Evolutionary conservation across 2,888 invertebrate genomes (phyloP), one percentile per base, ranked within the genome.

Genomic region (Diadromus collaris): DNA sequence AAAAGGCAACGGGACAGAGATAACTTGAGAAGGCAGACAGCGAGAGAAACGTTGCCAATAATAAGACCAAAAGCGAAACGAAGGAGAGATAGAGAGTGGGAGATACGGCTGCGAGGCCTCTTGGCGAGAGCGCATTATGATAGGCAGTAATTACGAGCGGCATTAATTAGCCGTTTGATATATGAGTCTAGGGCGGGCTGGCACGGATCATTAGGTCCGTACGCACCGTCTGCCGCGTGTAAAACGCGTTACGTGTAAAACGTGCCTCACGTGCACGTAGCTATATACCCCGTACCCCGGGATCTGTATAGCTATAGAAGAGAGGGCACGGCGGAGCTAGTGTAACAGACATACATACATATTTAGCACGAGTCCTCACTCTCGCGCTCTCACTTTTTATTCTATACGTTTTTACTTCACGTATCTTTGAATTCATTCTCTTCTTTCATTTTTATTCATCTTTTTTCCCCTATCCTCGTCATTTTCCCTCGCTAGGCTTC

Each of bases 161-260:
- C 84, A 87, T 88, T 89, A 89, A 89, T 89, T 89, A 88, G 86
- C 84, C 83, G 84, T 85, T 85, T 87, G 89, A 89, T 88, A 84
- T 88, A 88, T 84, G 87, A 83, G 85, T 88, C 84, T 82, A 77
- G 80, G 79, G 79, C 73, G 79, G 82, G 80, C 81, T 81, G 85
- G 81, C 83, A 83, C 82, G 85, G 85, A 88, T 88, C 88, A 86
- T 88, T 88, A 88, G 85, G 82, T 82, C 70, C 83, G 81, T 83
- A 84, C 83, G 80, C 82, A 82, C 83, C 80, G 75, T 34, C 44
- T 76, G 76, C 76, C 79, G 74, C 75, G 74, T 65, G 69, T 74
- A 70, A 75, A 78, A 78, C 69, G 77, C 73, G 78, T 68, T 78
- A 75, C 61, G 65, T 65, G 61, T 74, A 70, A 79, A 81, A 81